Conservation (phyloP, 2,113 vertebrate species). For the Hippocampus comes region DNA sequence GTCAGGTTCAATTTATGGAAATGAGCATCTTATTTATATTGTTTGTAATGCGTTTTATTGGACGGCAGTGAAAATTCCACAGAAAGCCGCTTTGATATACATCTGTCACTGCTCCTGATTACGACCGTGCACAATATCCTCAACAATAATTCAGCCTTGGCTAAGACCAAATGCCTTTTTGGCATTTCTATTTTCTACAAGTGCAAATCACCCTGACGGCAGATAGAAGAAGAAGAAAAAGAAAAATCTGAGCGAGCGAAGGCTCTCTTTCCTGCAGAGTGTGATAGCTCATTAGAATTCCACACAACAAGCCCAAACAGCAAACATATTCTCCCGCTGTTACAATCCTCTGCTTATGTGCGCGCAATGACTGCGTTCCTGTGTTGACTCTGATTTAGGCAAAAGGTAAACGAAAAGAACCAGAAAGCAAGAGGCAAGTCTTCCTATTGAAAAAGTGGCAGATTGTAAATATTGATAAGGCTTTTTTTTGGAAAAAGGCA, state of each 20-base stretch:
- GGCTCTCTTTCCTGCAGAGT: conserved; percentile 48
- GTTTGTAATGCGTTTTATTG: conserved; percentile 52
- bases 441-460: conserved; percentile 29
- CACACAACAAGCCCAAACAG: conserved; percentile 63
- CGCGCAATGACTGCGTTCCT: conserved; percentile 58
- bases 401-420: conserved; percentile 39
- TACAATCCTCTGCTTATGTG: conserved; percentile 53
- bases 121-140: conserved; percentile 54
- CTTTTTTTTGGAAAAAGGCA: conserved; percentile 16
- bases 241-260: conserved; percentile 34
- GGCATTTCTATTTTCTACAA: conserved; percentile 54
- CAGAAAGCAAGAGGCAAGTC: conserved; percentile 14
- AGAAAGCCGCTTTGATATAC: conserved; percentile 47
- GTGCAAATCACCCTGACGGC: conserved; percentile 62
- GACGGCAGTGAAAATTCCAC: conserved; percentile 52
- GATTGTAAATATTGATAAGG: conserved; percentile 12
- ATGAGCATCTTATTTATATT: conserved; percentile 37
- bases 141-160: conserved; percentile 53
- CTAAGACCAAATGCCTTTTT: conserved; percentile 57
- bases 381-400: conserved; percentile 48
- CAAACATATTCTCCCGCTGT: conserved; percentile 69
- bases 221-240: neutral
- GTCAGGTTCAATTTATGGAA: conserved; percentile 37
- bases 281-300: conserved; percentile 69
- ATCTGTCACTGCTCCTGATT: conserved; percentile 40